Evolutionary conservation across 2,113 vertebrate species (phyloP), one percentile per base, ranked within the genome.

Genomic region (Peromyscus polionotus): DNA sequence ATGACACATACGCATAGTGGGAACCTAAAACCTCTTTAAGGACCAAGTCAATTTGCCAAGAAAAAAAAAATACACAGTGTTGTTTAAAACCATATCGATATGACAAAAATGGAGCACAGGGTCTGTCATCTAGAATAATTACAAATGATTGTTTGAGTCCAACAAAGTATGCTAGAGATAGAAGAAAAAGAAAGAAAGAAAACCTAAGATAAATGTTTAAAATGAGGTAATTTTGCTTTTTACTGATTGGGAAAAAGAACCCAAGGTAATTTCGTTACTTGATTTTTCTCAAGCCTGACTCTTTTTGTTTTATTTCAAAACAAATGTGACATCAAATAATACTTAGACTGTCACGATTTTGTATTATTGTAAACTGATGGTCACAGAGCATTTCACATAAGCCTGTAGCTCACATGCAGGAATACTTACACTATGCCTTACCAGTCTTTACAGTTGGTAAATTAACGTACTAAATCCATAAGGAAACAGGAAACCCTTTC

Each of bases 21-120:
- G 87, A 97, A 98, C 97, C 97, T 98, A 97, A 96, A 98, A 97
- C 68, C 0, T 45, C 98, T 98, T 98, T 97, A 97, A 97, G 91
- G 81, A 98, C 80, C 95, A 70, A 36, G 67, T 96, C 1, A 0
- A 59, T 96, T 95, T 97, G 48, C 33, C 28, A 88, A 0, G 97
- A 95, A 96, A 77, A 95, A 95, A 96, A 77, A 97, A 28, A 75
- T 70, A 75, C n/a, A 42, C 39, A 13, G 73, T 93, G 39, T 45
- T 95, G 93, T 97, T 97, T 96, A 97, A 96, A 98, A 93, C 83
- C 45, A 85, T 85, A 48, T 5, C 95, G 97, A 57, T 95, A 97
- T 98, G 95, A 76, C 79, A 83, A 84, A 85, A 51, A 92, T 97
- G 96, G 39, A 67, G 73, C 39, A 81, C 24, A 79, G 26, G 93